Conservation (phyloP, 2,797 vertebrate genomes). For the Serranus cabrilla region DNA sequence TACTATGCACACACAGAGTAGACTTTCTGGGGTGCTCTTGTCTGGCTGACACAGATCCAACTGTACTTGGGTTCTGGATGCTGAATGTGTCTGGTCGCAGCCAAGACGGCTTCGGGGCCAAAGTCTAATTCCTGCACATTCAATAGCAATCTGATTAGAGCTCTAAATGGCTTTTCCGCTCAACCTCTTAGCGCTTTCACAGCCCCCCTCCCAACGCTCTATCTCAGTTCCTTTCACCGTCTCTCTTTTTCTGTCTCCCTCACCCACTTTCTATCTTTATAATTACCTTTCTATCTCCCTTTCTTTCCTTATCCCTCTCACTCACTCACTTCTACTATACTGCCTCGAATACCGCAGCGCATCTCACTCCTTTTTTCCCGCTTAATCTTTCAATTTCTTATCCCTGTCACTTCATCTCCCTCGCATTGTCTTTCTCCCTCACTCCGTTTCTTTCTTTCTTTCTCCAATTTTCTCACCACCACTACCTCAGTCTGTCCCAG, state of each 20-base stretch:
- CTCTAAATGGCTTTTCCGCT: constrained; percentile 80
- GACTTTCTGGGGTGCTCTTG: constrained; percentile 29
- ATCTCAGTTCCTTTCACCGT: constrained; percentile 59
- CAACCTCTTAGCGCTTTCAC: constrained; percentile 75
- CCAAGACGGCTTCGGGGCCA: constrained; percentile 64
- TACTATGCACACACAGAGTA: neutral
- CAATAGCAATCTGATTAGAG: constrained; percentile 84
- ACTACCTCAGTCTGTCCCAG: constrained; percentile 14
- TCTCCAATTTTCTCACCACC: constrained; percentile 8
- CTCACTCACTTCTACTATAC: constrained; percentile 19
- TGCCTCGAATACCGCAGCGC: constrained; percentile 26
- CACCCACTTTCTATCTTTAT: constrained; percentile 59
- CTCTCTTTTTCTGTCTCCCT: constrained; percentile 47
- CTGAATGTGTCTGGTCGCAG: constrained; percentile 57
- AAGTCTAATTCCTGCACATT: constrained; percentile 77
- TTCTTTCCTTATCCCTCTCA: constrained; percentile 36
- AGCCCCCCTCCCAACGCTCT: constrained; percentile 35
- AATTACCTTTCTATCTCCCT: constrained; percentile 57
- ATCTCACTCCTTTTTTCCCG: constrained; percentile 26
- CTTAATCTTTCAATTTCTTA: constrained; percentile 28
- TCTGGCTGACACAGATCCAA: constrained; percentile 62
- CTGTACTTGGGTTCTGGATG: constrained; percentile 43
- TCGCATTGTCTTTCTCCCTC: constrained; percentile 19
- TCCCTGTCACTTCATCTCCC: constrained; percentile 40
- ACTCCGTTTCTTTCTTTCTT: constrained; percentile 7